phyloP scores from a whole-genome alignment of 2,113 vertebrate species.

The Mugil cephalus region DNA sequence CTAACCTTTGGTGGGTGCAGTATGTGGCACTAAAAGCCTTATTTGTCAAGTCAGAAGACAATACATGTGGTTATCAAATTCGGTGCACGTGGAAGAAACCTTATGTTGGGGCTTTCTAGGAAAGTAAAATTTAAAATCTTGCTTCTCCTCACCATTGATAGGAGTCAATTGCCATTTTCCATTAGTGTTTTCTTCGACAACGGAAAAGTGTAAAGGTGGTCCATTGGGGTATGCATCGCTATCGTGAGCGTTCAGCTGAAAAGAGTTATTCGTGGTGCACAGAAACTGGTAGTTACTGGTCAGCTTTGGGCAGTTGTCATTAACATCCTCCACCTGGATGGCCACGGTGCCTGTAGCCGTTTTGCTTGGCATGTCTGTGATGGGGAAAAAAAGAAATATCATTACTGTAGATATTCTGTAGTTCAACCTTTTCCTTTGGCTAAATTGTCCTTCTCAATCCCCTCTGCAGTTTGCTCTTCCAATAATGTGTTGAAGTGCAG shows the following conservation, averaged over 20 bases:
- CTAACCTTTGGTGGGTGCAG: too few species aligned
- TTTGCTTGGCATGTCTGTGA: conserved; percentile 79
- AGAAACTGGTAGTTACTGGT: conserved; percentile 70
- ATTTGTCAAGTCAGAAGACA: too few species aligned
- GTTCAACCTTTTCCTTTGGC: too few species aligned
- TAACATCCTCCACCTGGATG: conserved; percentile 88
- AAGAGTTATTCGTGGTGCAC: conserved; percentile 77
- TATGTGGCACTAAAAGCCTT: too few species aligned
- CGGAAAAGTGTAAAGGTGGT: conserved; percentile 86
- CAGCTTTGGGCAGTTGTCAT: conserved; percentile 92
- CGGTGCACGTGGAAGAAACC: too few species aligned
- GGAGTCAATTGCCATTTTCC: conserved; percentile 86
- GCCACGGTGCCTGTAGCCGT: conserved; percentile 91
- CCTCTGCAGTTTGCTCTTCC: too few species aligned
- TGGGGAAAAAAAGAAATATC: conserved; percentile 3
- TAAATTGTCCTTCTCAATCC: too few species aligned
- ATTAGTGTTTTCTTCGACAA: conserved; percentile 83
- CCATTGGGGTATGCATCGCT: conserved; percentile 84
- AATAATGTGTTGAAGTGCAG: too few species aligned
- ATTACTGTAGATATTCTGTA: too few species aligned
- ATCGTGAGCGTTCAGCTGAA: conserved; percentile 87
- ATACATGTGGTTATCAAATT: too few species aligned
- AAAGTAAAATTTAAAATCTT: too few species aligned
- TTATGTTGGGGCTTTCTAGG: too few species aligned
- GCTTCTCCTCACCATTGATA: conserved; percentile 84